Evolutionary conservation across 2,797 vertebrate genomes (phyloP), one percentile per base, ranked within the genome.

Genomic region (Takifugu rubripes): DNA sequence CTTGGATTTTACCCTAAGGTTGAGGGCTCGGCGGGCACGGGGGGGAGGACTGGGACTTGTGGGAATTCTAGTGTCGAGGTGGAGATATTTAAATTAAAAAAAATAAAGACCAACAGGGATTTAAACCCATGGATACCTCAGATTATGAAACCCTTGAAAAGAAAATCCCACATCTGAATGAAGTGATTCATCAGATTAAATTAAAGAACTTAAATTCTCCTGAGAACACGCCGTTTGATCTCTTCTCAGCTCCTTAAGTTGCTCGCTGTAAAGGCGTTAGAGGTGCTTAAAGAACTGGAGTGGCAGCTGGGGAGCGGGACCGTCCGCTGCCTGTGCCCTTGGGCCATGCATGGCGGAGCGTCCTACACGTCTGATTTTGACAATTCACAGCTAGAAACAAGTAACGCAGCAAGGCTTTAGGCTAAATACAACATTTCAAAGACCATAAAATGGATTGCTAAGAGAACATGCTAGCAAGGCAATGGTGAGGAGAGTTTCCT

Each of bases 1-100:
- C 56, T 75, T 70, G 74, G 60, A 62, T 70, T 78, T 75, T 72
- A 67, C 66, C 74, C 72, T 61, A 29, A 57, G 68, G 80, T 78
- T 74, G 69, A 49, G 31, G 59, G 63, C 61, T 74, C 61, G 49
- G 57, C 49, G 71, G 66, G 52, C 36, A 52, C 31, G 56, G 24
- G 54, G 54, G 73, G 50, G 40, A 72, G 71, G 67, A 61, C 52
- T 58, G 59, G 60, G 55, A 68, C 31, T 33, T 9, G 31, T 33
- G 31, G 82, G 78, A 83, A 56, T 55, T 65, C 31, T 48, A 74
- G 56, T 66, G 62, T 66, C 70, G 0, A 10, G 67, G 52, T 31
- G 5, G 46, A 75, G 57, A 84, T 77, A 44, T 80, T 17, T 17
- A 17, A 17, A 17, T 17, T 70, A 63, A 68, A 59, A 55, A 61